Percentiles rank a stretch among this genome's conserved stretches.
Conservation (phyloP, 2,888 invertebrate species). For the Eueremaeus valkanovi region DNA sequence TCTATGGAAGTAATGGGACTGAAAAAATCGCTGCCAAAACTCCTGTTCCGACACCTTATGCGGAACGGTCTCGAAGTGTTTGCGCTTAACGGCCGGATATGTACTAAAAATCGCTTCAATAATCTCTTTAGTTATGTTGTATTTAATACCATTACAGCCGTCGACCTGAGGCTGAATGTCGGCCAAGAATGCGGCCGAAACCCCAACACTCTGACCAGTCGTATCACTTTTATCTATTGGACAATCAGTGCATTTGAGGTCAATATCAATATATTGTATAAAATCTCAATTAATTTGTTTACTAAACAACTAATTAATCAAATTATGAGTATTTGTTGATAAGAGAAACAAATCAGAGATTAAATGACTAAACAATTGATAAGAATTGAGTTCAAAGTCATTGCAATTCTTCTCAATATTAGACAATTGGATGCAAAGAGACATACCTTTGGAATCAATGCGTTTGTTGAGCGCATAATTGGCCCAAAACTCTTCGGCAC, state of each 20-base stretch:
- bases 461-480: slow-evolving; percentile 65
- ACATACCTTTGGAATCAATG: slow-evolving; percentile 2
- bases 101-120: slow-evolving; percentile 98
- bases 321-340: too few species aligned
- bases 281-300: neutral
- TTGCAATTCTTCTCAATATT: neutral
- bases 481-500: slow-evolving; percentile 97
- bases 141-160: slow-evolving; percentile 87
- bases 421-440: neutral
- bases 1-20: slow-evolving; percentile 82
- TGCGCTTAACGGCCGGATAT: slow-evolving; percentile 95
- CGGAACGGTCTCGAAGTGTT: slow-evolving; percentile 94
- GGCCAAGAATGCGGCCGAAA: slow-evolving; percentile 66
- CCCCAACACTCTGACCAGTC: slow-evolving; percentile 71
- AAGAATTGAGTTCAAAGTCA: neutral
- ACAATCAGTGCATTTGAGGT: slow-evolving; percentile 47
- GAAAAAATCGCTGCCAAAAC: slow-evolving; percentile 99
- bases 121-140: slow-evolving; percentile 93
- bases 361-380: neutral
- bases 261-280: neutral
- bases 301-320: neutral
- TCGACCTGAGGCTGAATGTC: slow-evolving; percentile 96
- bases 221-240: slow-evolving; percentile 51
- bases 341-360: neutral
- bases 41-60: slow-evolving; percentile 89